phyloP scores from a whole-genome alignment of 2,888 invertebrate species.

The Melitaea athalia region DNA sequence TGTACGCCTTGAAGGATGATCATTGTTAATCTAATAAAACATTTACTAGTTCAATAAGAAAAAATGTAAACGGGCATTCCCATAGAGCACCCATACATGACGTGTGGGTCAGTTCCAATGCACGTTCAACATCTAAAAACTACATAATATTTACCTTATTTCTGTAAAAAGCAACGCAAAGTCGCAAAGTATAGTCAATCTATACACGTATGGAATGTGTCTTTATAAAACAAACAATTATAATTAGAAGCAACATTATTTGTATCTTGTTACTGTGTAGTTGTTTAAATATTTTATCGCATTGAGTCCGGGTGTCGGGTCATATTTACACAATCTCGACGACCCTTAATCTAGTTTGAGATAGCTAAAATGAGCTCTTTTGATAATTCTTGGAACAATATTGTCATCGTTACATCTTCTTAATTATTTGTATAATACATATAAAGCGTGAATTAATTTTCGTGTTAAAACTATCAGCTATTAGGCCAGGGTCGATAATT shows the following conservation, averaged over 20 bases:
- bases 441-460: slow-evolving; percentile 34
- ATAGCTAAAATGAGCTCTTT: slow-evolving; percentile 70
- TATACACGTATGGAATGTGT: neutral
- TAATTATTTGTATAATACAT: slow-evolving; percentile 52
- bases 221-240: slow-evolving; percentile 6
- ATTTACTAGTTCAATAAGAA: too few relatives aligned
- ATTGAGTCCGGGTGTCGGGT: slow-evolving; percentile 73
- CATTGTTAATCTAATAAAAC: too few relatives aligned
- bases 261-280: slow-evolving; percentile 41
- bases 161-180: neutral
- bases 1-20: too few relatives aligned
- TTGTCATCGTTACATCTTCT: slow-evolving; percentile 43
- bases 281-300: slow-evolving; percentile 61
- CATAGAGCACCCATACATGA: too few relatives aligned
- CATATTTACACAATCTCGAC: slow-evolving; percentile 73
- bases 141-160: too few relatives aligned
- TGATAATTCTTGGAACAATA: slow-evolving; percentile 71
- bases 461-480: neutral
- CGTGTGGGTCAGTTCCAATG: too few relatives aligned
- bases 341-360: slow-evolving; percentile 76
- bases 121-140: too few relatives aligned
- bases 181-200: too few relatives aligned
- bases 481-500: too few relatives aligned
- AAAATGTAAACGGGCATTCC: too few relatives aligned
- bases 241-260: slow-evolving; percentile 7